phyloP scores from a whole-genome alignment of 2,888 invertebrate genomes.

The Stenolophus ochropezus region DNA sequence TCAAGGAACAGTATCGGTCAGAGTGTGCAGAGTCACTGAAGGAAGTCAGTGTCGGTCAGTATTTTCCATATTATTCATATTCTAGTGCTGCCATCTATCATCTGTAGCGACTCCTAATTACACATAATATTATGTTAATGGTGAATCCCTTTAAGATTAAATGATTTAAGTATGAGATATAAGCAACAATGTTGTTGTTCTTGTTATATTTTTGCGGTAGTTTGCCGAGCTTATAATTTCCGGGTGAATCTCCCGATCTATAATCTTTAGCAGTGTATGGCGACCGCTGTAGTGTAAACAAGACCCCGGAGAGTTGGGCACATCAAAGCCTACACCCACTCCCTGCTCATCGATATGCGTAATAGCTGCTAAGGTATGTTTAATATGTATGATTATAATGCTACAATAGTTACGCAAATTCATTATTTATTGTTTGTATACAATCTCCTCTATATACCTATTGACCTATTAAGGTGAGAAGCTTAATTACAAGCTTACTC shows the following conservation, averaged over 20 bases:
- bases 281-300: constrained; percentile 39
- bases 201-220: no score
- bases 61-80: no score
- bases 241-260: constrained; percentile 25
- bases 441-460: neutral
- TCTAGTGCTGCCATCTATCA: no score
- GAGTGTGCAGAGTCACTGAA: no score
- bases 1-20: no score
- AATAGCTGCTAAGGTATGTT: neutral
- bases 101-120: no score
- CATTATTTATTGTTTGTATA: neutral
- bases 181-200: no score
- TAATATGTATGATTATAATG: constrained; percentile 2
- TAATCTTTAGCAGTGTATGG: constrained; percentile 49
- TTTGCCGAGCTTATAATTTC: no score
- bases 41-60: no score
- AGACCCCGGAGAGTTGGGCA: constrained; percentile 42
- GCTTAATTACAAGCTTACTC: neutral
- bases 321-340: constrained; percentile 25
- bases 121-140: no score
- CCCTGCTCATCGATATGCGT: constrained; percentile 17
- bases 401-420: neutral
- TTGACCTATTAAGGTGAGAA: neutral
- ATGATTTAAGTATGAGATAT: no score
- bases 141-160: no score